Evolutionary conservation across 23 tunicate genomes (phyloP), one percentile per base, ranked within the genome.

Genomic region (Pegea sp.): DNA sequence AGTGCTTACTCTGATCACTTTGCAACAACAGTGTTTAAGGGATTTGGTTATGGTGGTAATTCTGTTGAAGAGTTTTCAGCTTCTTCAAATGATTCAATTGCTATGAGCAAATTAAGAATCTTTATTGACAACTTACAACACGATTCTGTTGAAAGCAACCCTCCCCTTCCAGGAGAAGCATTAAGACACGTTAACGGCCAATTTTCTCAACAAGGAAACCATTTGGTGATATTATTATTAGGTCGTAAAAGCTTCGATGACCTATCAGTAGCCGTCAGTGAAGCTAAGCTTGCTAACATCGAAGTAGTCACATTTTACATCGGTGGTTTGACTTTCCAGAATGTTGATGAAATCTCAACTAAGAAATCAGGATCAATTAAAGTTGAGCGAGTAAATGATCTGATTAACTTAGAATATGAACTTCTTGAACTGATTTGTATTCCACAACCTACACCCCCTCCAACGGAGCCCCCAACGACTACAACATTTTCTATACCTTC

Each of bases 401-500:
- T 74, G 44, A 49, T 33, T 2, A 28, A 52, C n/a, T 31, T 65
- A 18, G 68, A 61, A 33, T 65, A 74, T 56, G 72, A 74, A 43
- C 51, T 31, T 13, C 49, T 74, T n/a, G 81, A 74, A 43, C 49
- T 74, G 66, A 66, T 65, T 19, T 74, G 81, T 28, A 27, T 8
- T 11, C 18, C n/a, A 22, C 30, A 25, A 0, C 31, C 69, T 11
- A 48, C 81, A 25, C 46, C 46, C 46, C 6, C 61, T 0, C 61
- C 72, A 0, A 53, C 53, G 5, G 26, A 60, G 21, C 54, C 56
- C 27, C 59, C 67, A 5, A 20, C 29, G n/a, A 24, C n/a, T 21
- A 38, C 46, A 11, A 16, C 11, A 38, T 46, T 48, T 25, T 16
- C 46, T 8, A 11, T 16, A 16, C 13, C 16, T 11, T 51, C 67